Evolutionary conservation across 2,113 vertebrate species (phyloP).

Genomic region (Salvelinus sp.): DNA sequence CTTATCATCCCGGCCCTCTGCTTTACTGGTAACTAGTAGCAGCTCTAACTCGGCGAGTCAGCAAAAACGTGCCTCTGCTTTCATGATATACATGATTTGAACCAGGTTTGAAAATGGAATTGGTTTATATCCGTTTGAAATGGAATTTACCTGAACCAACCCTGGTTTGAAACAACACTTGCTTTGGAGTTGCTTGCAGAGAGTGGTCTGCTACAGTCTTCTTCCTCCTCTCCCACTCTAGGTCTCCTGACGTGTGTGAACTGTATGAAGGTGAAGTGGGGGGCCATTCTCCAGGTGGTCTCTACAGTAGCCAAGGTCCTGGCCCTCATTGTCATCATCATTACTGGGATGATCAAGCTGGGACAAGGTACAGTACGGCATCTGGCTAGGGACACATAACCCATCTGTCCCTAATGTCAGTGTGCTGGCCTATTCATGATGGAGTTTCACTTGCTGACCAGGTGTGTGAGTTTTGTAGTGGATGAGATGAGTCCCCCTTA

Average conservation of each 20-base stretch:
- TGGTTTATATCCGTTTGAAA: too few species aligned
- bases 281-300: conserved; percentile 77
- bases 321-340: conserved; percentile 79
- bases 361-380: conserved; percentile 68
- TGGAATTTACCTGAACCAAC: too few species aligned
- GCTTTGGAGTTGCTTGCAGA: too few species aligned
- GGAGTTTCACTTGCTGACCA: too few species aligned
- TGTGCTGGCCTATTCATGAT: too few species aligned
- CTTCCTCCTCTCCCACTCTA: conserved; percentile 30
- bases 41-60: too few species aligned
- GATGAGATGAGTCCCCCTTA: background rate
- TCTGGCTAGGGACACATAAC: too few species aligned
- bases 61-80: too few species aligned
- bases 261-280: conserved; percentile 82
- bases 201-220: background rate
- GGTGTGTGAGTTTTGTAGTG: background rate
- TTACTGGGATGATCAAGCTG: conserved; percentile 73
- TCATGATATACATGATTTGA: too few species aligned
- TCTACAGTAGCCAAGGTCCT: conserved; percentile 80
- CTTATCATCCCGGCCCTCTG: background rate
- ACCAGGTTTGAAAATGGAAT: too few species aligned
- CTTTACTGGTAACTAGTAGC: background rate
- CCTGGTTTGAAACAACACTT: too few species aligned
- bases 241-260: conserved; percentile 78
- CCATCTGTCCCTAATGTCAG: too few species aligned